Base-by-base conservation (phyloP, 2,888 invertebrate genomes). In the Eulithis testata region DNA sequence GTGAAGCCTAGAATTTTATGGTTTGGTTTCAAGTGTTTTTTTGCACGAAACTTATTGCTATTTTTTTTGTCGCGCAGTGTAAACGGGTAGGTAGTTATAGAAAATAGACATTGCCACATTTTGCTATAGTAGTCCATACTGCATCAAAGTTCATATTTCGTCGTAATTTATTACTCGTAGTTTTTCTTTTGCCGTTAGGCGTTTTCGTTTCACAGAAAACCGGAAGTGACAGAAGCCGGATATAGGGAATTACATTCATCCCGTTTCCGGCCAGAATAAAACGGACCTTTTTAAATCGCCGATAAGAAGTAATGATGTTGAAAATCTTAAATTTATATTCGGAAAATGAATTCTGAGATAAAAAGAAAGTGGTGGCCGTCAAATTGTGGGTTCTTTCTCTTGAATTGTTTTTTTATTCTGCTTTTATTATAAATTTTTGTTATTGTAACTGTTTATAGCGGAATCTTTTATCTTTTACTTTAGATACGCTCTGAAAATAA, bases 321-420 rank as follows among this genome's bases (percentile, higher is more conserved):
- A 88, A 88, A 90, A 89, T 89, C 83, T 84, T 79, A 88, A 89
- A 87, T 86, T 85, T 87, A 84, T 86, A 87, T 86, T 86, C 83
- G 75, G 71, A 79, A 82, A 87, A 86, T 85, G 83, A 84, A 84
- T 85, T 83, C 79, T 57, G 69, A 70, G 69, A 72, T 54, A 73
- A 72, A 49, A 68, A 54, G 64, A 63, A 73, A 71, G 51, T 52
- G 64, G 54, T 11, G 27, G 44, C 27, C 51, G 62, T 60, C 56
- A 60, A 60, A 64, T 51, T 51, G 45, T 45, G 60, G 57, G 54
- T 50, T 56, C 47, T 54, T 37, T 51, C 60, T 11, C n/a, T 44
- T 11, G 12, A 44, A 50, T 44, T 40, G 7, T 21, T 40, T 58
- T 58, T 55, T 51, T 57, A 47, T 47, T 54, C 56, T n/a, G 14